These are phyloP conservation scores for Paracentrotus lividus DNA, from an alignment of 53 echinoderm and acorn worm genomes.

Conservation along the genomic window DNA sequence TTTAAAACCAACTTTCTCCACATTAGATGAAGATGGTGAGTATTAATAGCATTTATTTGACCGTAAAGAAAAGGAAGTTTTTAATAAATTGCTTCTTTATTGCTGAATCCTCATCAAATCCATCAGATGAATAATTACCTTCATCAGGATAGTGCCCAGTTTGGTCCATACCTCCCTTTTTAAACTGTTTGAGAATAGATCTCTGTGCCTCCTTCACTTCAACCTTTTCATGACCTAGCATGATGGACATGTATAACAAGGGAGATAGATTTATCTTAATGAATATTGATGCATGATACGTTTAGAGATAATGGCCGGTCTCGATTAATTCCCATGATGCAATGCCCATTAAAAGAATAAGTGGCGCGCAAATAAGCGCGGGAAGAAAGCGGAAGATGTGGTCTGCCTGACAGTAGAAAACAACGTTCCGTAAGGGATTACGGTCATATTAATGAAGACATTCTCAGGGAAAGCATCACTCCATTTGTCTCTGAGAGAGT, in stretches of 20 bases:
- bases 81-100: too few species aligned
- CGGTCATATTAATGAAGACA: constrained; percentile 36
- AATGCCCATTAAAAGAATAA: constrained; percentile 21
- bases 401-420: background rate
- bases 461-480: background rate
- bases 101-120: too few species aligned
- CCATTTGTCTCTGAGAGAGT: background rate
- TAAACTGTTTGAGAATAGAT: too few species aligned
- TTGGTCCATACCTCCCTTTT: too few species aligned
- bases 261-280: constrained; percentile 7
- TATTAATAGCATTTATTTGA: too few species aligned
- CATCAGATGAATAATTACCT: too few species aligned
- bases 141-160: too few species aligned
- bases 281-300: constrained; percentile 11
- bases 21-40: too few species aligned
- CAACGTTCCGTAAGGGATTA: background rate
- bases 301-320: constrained; percentile 11
- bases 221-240: too few species aligned
- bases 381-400: background rate
- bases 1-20: too few species aligned
- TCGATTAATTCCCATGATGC: constrained; percentile 41
- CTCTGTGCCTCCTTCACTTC: background rate
- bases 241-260: background rate
- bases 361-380: constrained; percentile 33
- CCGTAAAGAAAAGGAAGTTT: too few species aligned